Base-by-base conservation (phyloP, 1,140 invertebrate genomes). In the Pseudomyrmex gracilis region DNA sequence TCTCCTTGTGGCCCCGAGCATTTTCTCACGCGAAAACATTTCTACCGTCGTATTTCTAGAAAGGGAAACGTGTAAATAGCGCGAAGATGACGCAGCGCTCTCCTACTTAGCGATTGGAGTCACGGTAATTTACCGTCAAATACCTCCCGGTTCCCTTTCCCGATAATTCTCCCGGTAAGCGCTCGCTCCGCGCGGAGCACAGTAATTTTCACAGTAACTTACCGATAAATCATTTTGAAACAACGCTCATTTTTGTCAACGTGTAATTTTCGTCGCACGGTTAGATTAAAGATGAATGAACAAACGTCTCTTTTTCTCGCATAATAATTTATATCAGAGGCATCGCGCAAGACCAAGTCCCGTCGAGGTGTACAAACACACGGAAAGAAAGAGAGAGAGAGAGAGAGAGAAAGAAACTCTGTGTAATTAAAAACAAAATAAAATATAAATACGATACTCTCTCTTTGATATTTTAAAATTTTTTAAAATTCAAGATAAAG, bases 1-100 rank as follows among this genome's bases (percentile, higher is more conserved):
- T 34, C 34, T 34, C 34, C 5, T 53, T 58, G n/a, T 61, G 71
- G 64, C 76, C 71, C 70, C 70, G 66, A 77, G 86, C 87, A 73
- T 88, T 88, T 88, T 88, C 87, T 88, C 86, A 88, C 87, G 87
- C 87, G 87, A 88, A 83, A 88, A 85, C 87, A 87, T 88, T 88
- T 88, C 57, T 80, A 80, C 76, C 73, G 67, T 82, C 83, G 83
- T 85, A 63, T 74, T 73, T 60, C 82, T 43, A 71, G 76, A 80
- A 71, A 80, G 76, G 76, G 76, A 70, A 80, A 66, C 66, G 76
- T 58, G 76, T 70, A 80, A 80, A 80, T 80, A 80, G 76, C 76
- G 76, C 76, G 55, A 49, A 66, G 76, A 80, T 70, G 76, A 80
- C 76, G 66, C 66, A 43, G 53, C 66, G 66, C 64, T 58, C 76